phyloP scores from a whole-genome alignment of 2,113 vertebrate genomes.

The Prunella fulvescens region DNA sequence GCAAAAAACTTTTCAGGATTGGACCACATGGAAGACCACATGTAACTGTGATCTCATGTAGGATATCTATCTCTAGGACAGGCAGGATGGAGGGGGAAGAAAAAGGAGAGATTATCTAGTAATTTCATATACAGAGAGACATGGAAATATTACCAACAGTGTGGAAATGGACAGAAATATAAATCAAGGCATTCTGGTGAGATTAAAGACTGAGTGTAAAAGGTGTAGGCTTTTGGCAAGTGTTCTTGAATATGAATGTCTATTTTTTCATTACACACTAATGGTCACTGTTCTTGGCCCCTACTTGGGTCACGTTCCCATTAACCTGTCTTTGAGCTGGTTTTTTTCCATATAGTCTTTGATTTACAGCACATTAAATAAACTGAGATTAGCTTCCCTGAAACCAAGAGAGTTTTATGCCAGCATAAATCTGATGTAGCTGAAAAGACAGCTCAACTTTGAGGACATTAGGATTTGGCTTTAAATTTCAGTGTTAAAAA shows the following conservation, averaged over 20 bases:
- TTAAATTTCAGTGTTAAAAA: not conserved
- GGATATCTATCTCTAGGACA: not conserved
- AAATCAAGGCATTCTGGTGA: not conserved
- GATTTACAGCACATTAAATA: conserved; percentile 20
- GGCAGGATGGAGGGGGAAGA: not conserved
- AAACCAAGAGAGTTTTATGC: not conserved
- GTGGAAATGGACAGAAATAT: conserved; percentile 7
- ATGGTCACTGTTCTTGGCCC: not conserved
- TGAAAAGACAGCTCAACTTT: not conserved
- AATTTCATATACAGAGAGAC: not conserved
- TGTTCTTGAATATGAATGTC: not conserved
- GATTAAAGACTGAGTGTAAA: not conserved
- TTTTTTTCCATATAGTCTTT: not conserved
- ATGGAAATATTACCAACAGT: not conserved
- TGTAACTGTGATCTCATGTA: not conserved
- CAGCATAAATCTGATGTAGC: not conserved
- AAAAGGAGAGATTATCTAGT: not conserved
- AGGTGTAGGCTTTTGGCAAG: not conserved
- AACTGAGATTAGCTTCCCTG: conserved; percentile 15
- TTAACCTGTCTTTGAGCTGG: not conserved
- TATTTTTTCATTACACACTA: not conserved
- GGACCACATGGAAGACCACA: not conserved
- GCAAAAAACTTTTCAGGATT: not conserved
- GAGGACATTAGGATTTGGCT: not conserved
- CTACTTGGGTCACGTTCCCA: not conserved